phyloP scores from a whole-genome alignment of 2,113 vertebrate species.

The Pogonocichla stellata region DNA sequence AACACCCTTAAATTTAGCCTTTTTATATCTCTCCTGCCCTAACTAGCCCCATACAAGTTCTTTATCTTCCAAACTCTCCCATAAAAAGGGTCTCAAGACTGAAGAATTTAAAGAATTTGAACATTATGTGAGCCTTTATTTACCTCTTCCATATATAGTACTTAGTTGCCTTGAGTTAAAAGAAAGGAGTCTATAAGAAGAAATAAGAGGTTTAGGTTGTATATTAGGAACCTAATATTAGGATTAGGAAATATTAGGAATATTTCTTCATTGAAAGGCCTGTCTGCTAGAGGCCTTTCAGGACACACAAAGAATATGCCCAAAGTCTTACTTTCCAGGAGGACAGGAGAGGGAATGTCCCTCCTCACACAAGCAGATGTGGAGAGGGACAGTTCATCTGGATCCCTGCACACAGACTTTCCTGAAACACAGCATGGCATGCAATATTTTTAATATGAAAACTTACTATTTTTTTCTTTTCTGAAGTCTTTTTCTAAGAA shows the following conservation, averaged over 20 bases:
- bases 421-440: not conserved
- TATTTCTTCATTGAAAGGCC: not conserved
- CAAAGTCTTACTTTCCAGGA: not conserved
- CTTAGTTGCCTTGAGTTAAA: not conserved
- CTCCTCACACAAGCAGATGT: not conserved
- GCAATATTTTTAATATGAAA: not conserved
- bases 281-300: not conserved
- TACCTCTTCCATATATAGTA: not conserved
- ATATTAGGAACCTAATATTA: not conserved
- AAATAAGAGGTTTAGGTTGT: not conserved
- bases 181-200: not conserved
- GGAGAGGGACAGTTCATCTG: not conserved
- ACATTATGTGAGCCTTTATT: not conserved
- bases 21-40: not conserved
- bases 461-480: rapidly evolving
- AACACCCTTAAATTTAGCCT: not conserved
- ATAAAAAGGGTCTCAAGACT: not conserved
- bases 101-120: not conserved
- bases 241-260: no score
- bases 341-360: not conserved
- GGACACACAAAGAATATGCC: not conserved
- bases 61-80: not conserved
- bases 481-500: not conserved
- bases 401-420: not conserved
- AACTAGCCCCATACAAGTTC: not conserved